Evolutionary conservation across 1,140 invertebrate genomes (phyloP).

Genomic region (Goniozus legneri): DNA sequence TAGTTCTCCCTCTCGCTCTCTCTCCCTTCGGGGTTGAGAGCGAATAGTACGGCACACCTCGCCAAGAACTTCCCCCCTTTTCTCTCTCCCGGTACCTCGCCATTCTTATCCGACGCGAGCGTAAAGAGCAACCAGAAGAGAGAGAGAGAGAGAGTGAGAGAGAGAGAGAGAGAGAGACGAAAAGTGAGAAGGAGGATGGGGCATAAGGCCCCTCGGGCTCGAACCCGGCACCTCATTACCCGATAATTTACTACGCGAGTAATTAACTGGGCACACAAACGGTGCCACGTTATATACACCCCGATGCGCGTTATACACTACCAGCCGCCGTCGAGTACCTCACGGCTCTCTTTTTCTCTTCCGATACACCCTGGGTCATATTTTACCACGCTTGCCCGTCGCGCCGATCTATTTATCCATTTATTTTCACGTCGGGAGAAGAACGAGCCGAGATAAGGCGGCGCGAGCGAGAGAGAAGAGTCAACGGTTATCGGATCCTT

Average conservation of each 20-base stretch:
- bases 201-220: constrained; percentile 38
- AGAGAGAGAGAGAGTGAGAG: constrained; percentile 2
- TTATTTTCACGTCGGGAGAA: constrained; percentile 29
- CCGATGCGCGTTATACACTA: constrained; percentile 24
- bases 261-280: constrained; percentile 55
- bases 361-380: constrained; percentile 27
- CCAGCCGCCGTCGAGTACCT: background rate
- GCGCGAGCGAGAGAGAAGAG: too few relatives aligned
- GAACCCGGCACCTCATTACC: constrained; percentile 53
- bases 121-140: too few relatives aligned
- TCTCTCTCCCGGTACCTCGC: too few relatives aligned
- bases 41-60: too few relatives aligned
- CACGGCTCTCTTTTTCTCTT: constrained; percentile 18
- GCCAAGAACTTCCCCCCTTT: constrained; percentile 9
- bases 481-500: too few relatives aligned
- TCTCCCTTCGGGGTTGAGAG: background rate
- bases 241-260: constrained; percentile 54
- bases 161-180: background rate
- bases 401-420: constrained; percentile 42
- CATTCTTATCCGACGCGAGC: too few relatives aligned
- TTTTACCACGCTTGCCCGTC: constrained; percentile 35
- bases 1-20: constrained; percentile 41
- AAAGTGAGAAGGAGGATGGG: constrained; percentile 13
- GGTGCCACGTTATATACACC: constrained; percentile 36
- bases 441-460: too few relatives aligned